Evolutionary conservation across 1,140 invertebrate genomes (phyloP).

Genomic region (Bursaphelenchus mucronatus): DNA sequence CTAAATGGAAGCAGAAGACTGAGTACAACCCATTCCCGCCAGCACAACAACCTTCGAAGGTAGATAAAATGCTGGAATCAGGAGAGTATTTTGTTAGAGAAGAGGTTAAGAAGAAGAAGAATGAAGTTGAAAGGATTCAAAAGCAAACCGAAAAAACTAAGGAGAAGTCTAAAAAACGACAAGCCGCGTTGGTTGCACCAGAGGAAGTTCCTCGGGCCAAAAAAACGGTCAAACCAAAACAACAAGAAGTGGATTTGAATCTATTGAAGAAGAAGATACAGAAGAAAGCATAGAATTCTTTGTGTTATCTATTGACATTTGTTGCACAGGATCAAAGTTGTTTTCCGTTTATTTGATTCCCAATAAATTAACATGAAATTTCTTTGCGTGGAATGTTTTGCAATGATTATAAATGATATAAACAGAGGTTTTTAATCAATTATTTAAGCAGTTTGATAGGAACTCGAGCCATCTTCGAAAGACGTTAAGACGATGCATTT

Average conservation of each 20-base stretch:
- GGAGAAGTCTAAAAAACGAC: conserved; percentile 1
- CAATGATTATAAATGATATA: too few species aligned
- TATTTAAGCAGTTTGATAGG: too few species aligned
- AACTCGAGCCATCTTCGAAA: too few species aligned
- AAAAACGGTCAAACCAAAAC: conserved; percentile 19
- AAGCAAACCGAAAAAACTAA: conserved; percentile 19
- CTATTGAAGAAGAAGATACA: conserved; percentile 43
- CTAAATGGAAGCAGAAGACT: conserved; percentile 72
- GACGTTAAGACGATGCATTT: too few species aligned
- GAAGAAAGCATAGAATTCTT: too few species aligned
- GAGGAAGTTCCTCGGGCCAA: conserved; percentile 28
- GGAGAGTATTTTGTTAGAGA: conserved; percentile 91
- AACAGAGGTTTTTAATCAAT: too few species aligned
- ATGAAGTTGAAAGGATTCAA: conserved; percentile 8
- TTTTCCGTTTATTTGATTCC: too few species aligned
- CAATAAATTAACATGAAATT: too few species aligned
- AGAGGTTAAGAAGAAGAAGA: conserved; percentile 32
- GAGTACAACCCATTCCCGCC: conserved; percentile 97
- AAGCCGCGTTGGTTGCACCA: conserved; percentile 29
- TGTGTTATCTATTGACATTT: too few species aligned
- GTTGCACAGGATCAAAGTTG: too few species aligned
- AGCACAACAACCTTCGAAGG: conserved; percentile 71
- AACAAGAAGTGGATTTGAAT: conserved; percentile 33
- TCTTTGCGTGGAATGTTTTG: too few species aligned
- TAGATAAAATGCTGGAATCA: conserved; percentile 85